Evolutionary conservation across 2,797 vertebrate genomes (phyloP).

Genomic region (Diplodus sargus): DNA sequence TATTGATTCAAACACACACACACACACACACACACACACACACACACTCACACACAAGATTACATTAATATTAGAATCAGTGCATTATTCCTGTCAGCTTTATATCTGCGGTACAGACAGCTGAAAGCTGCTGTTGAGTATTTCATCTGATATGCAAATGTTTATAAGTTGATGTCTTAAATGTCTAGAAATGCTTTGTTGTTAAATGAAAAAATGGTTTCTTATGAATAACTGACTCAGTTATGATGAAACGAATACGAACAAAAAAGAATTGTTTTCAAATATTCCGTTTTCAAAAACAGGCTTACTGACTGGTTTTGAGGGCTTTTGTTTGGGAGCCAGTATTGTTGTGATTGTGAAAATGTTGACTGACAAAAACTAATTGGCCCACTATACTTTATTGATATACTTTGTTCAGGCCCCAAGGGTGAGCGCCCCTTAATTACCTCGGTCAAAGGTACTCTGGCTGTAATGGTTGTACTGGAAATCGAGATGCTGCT

Average conservation of each 20-base stretch:
- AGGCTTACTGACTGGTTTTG: neutral
- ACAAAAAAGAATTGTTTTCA: conserved; percentile 12
- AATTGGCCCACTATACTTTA: conserved; percentile 53
- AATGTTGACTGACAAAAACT: conserved; percentile 51
- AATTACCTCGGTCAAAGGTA: conserved; percentile 43
- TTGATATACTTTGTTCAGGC: conserved; percentile 51
- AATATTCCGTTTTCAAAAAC: conserved; percentile 33
- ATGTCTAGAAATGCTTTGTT: conserved; percentile 57
- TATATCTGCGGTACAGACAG: conserved; percentile 30
- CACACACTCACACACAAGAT: conserved; percentile 33
- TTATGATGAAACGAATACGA: conserved; percentile 27
- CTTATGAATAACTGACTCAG: conserved; percentile 43
- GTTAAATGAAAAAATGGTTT: conserved; percentile 34
- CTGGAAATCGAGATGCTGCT: conserved; percentile 30
- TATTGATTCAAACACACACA: conserved; percentile 20
- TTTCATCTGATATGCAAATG: conserved; percentile 70
- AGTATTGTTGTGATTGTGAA: conserved; percentile 38
- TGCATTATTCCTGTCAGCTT: conserved; percentile 55
- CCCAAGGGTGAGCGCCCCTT: conserved; percentile 13
- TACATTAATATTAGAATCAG: conserved; percentile 67
- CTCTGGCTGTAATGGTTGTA: conserved; percentile 20
- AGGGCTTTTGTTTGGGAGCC: conserved; percentile 26
- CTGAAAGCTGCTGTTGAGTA: conserved; percentile 57
- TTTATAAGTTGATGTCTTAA: conserved; percentile 53
- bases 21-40: conserved; percentile 33